Base-by-base conservation (phyloP, 2,888 invertebrate species). In the Macrosoma leucophasiata region DNA sequence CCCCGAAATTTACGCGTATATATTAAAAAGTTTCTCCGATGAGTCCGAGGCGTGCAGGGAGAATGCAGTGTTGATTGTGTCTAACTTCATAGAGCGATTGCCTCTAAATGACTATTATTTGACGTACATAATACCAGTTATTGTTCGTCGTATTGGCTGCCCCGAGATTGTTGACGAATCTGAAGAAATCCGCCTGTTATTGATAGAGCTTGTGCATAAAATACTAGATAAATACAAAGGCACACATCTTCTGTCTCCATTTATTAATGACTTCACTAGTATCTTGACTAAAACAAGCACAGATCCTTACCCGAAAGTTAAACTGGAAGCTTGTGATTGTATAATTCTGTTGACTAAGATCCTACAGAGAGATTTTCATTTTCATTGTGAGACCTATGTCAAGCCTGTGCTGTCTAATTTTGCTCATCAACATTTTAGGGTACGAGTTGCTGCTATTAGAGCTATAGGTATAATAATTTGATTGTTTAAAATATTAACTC, bases 241-340 rank as follows among this genome's bases (percentile, higher is more conserved):
- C 3, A 81, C 86, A 5, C 85, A 85, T 18, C 81, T 88, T 28
- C 66, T 93, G 8, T 78, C 85, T 33, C 86, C 90, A 0, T 94
- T 92, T 62, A 78, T 92, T n/a, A 90, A 91, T 51, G 94, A 95
- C 57, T 85, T 92, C 22, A 85, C 92, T 0, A 87, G 81, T 46
- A 92, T 96, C 55, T 70, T 96, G 14, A 78, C 86, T 15, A 90
- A 90, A 58, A 90, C 91, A 0, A 85, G 93, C 1, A 78, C 87
- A 0, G 96, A 97, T 73, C 89, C 90, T 13, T 95, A 88, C 73
- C 91, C 95, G 2, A 89, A 91, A 50, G 91, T 96, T 0, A 94
- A 94, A 66, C 88, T 91, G 50, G 89, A 89, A 52, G 91, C 92
- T 22, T 95, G 94, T 64, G 79, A 85, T 38, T 90, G 92, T 51